These are phyloP conservation scores for Amphiprion ocellaris DNA, from an alignment of 2,113 vertebrate genomes.

Conservation along the genomic window DNA sequence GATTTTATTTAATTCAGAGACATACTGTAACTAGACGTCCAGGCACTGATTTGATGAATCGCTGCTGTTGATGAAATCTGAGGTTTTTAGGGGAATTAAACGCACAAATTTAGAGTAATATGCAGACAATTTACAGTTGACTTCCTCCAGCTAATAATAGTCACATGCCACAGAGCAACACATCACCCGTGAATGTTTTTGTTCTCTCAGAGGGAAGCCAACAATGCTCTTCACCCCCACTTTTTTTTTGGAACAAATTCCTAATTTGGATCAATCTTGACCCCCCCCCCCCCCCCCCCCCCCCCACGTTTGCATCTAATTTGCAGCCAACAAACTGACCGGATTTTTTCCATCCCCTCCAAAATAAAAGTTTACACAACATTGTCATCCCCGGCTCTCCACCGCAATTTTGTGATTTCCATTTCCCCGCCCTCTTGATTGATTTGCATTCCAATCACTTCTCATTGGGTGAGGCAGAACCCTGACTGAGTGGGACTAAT, in stretches of 20 bases:
- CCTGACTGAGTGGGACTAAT: conserved; percentile 98
- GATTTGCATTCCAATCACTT: conserved; percentile 96
- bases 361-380: conserved; percentile 28
- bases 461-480: conserved; percentile 96
- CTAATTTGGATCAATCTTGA: conserved; percentile 23
- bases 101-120: conserved; percentile 52
- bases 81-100: conserved; percentile 69
- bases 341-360: conserved; percentile 13
- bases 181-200: conserved; percentile 12
- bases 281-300: too few relatives aligned
- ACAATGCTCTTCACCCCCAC: not conserved
- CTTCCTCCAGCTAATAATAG: conserved; percentile 35
- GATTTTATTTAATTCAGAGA: conserved; percentile 38
- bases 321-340: conserved; percentile 14
- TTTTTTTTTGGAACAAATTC: conserved; percentile 8
- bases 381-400: conserved; percentile 41
- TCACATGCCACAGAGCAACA: conserved; percentile 15
- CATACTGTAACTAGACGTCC: conserved; percentile 34
- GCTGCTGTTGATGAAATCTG: conserved; percentile 49
- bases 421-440: conserved; percentile 92
- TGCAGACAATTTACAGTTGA: conserved; percentile 41
- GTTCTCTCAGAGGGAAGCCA: not conserved
- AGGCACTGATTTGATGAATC: conserved; percentile 48
- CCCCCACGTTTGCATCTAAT: conserved; percentile 5
- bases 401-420: conserved; percentile 89